Conservation (phyloP, 1,140 invertebrate species). For the Bombus huntii region DNA sequence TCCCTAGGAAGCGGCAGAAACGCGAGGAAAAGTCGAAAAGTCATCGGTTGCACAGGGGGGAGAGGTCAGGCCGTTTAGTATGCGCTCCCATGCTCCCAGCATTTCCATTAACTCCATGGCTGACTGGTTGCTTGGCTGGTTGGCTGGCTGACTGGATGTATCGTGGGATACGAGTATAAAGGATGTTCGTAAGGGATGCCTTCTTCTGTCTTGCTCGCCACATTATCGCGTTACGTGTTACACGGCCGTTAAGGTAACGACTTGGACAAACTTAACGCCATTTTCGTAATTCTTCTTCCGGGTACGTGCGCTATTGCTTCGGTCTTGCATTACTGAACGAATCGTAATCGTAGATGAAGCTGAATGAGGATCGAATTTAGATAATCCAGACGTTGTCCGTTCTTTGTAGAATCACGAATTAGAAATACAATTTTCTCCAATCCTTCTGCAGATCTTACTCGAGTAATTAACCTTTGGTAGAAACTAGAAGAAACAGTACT, state of each 20-base stretch:
- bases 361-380: not conserved
- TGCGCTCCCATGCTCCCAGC: conserved; percentile 45
- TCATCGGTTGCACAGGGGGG: conserved; percentile 14
- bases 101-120: conserved; percentile 45
- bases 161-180: conserved; percentile 30
- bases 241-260: conserved; percentile 1
- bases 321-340: too few species aligned
- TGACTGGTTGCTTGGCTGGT: not conserved
- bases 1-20: not conserved
- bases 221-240: conserved; percentile 24
- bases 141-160: conserved; percentile 16
- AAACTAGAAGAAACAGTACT: not conserved
- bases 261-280: not conserved
- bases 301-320: not conserved
- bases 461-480: not conserved
- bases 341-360: too few species aligned
- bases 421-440: not conserved
- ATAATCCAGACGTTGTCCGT: not conserved
- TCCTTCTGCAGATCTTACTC: not conserved
- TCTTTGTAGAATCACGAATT: not conserved
- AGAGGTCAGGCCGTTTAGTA: conserved; percentile 41
- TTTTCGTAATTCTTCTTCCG: not conserved
- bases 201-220: not conserved
- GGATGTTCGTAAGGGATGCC: conserved; percentile 19
- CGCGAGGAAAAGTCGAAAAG: conserved; percentile 58